phyloP scores from a whole-genome alignment of 2,113 vertebrate genomes.

The Athene cunicularia region DNA sequence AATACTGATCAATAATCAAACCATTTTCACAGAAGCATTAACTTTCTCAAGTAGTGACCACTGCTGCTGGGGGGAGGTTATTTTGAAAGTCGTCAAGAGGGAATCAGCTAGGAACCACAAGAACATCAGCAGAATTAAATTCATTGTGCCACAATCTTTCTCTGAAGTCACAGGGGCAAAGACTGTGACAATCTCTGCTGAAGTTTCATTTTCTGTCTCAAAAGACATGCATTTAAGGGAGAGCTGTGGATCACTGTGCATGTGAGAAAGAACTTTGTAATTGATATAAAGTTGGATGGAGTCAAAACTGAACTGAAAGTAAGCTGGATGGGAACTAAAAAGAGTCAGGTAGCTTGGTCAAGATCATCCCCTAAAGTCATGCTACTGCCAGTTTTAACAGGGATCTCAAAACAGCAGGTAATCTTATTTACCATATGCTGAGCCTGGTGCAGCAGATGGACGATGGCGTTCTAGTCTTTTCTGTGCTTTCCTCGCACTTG shows the following conservation, averaged over 20 bases:
- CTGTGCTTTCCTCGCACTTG: conserved; percentile 46
- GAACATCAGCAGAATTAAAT: neutral
- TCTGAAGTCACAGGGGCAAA: neutral
- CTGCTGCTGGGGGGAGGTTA: neutral
- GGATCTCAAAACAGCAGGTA: conserved; percentile 48
- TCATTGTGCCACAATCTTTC: neutral
- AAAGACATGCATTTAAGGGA: neutral
- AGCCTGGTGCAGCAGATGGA: conserved; percentile 14
- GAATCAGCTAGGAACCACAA: neutral
- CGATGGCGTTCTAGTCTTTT: conserved; percentile 9
- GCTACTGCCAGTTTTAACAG: neutral
- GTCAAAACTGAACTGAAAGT: neutral
- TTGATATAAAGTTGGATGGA: neutral
- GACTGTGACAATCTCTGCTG: neutral
- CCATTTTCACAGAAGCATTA: neutral
- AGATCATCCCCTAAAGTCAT: neutral
- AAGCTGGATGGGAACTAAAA: neutral
- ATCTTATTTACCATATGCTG: conserved; percentile 42
- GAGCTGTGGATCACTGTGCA: neutral
- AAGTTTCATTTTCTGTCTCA: neutral
- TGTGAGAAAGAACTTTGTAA: neutral
- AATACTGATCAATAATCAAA: neutral
- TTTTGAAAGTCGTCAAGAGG: neutral
- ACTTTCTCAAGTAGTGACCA: neutral
- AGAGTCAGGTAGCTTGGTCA: neutral